Conservation (phyloP, 2,888 invertebrate species). For the Formica aserva region DNA sequence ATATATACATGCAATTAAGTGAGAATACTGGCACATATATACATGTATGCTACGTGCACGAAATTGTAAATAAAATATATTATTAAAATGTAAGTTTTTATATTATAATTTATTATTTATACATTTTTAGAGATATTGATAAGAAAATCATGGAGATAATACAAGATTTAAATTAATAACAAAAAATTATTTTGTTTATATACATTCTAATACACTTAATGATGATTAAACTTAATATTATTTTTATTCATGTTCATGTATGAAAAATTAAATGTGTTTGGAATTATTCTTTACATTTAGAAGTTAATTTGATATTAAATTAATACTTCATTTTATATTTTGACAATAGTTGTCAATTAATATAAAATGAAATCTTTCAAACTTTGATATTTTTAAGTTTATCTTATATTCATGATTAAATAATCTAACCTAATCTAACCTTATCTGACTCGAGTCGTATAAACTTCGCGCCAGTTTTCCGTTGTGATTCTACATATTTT, state of each 20-base stretch:
- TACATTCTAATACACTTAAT: neutral
- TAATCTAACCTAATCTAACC: neutral
- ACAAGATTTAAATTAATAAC: neutral
- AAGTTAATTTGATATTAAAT: neutral
- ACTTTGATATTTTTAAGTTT: neutral
- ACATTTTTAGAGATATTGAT: neutral
- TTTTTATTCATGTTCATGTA: neutral
- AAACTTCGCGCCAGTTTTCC: constrained; percentile 29
- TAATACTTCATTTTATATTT: neutral
- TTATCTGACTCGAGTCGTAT: neutral
- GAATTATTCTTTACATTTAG: neutral
- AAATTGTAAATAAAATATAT: constrained; percentile 69
- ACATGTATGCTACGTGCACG: constrained; percentile 26
- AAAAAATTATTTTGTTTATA: constrained; percentile 5
- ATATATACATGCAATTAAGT: neutral
- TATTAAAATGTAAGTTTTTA: constrained; percentile 6
- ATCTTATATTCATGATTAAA: neutral
- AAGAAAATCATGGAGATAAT: neutral
- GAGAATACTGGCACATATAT: neutral
- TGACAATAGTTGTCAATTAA: neutral
- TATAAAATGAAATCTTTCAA: neutral
- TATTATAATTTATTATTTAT: constrained; percentile 16
- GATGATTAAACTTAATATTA: neutral
- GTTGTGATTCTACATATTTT: neutral
- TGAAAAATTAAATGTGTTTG: neutral